phyloP scores from a whole-genome alignment of 2,888 invertebrate genomes.

The Falcaria lacertinaria region DNA sequence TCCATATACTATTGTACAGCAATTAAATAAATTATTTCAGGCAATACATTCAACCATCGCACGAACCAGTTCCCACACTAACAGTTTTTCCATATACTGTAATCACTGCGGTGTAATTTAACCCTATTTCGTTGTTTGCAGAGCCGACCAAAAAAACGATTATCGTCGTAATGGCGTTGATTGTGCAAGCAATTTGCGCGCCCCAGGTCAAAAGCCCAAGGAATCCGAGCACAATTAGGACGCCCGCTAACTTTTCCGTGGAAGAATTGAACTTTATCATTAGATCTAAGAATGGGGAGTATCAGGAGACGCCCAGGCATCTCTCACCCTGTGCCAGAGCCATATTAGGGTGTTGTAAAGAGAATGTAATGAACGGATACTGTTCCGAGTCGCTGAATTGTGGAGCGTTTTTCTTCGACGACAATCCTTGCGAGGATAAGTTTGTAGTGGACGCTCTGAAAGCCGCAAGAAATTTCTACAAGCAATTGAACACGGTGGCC shows the following conservation, averaged over 20 bases:
- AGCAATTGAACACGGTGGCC: constrained; percentile 38
- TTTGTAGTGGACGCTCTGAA: constrained; percentile 79
- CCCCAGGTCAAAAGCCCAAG: constrained; percentile 27
- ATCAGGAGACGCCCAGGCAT: constrained; percentile 25
- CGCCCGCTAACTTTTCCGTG: constrained; percentile 42
- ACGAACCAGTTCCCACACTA: not conserved
- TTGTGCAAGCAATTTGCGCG: constrained; percentile 31
- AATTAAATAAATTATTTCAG: no score
- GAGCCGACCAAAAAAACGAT: constrained; percentile 36
- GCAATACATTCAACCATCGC: no score
- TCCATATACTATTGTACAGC: no score
- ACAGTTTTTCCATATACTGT: not conserved
- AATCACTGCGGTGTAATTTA: not conserved
- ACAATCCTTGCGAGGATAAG: constrained; percentile 84
- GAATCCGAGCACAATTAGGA: constrained; percentile 49
- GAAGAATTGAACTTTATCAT: constrained; percentile 56
- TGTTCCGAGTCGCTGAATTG: constrained; percentile 88
- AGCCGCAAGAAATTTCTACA: constrained; percentile 60
- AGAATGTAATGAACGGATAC: constrained; percentile 59
- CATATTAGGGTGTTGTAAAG: constrained; percentile 85
- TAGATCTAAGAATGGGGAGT: constrained; percentile 35
- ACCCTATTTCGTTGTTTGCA: constrained; percentile 26
- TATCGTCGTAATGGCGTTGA: constrained; percentile 25
- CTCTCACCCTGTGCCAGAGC: constrained; percentile 86
- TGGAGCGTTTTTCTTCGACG: constrained; percentile 86